These are phyloP conservation scores for Diplazon laetatorius DNA, from an alignment of 2,888 invertebrate species.

Conservation along the genomic window DNA sequence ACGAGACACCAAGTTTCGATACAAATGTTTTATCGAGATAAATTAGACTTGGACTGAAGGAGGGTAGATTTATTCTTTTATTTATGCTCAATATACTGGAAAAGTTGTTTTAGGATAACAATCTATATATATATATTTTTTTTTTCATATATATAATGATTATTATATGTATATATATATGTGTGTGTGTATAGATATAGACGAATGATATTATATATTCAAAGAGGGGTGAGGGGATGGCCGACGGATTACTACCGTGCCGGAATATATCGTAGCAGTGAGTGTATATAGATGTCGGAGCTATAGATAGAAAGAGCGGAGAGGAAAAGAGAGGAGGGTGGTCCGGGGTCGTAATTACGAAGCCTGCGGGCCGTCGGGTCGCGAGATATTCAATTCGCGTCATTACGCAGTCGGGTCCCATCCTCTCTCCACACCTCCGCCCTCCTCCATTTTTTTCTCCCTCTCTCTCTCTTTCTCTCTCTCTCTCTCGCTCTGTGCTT, in stretches of 20 bases:
- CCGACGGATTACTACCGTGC: neutral
- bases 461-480: constrained; percentile 12
- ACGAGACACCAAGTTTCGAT: too few relatives aligned
- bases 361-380: constrained; percentile 45
- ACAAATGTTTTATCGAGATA: too few relatives aligned
- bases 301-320: constrained; percentile 5
- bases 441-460: neutral
- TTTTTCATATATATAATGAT: neutral
- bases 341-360: constrained; percentile 46
- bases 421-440: constrained; percentile 14
- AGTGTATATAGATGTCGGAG: neutral
- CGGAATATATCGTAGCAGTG: neutral
- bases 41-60: too few relatives aligned
- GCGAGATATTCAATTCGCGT: constrained; percentile 55
- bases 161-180: neutral
- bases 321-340: constrained; percentile 10
- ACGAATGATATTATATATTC: constrained; percentile 6
- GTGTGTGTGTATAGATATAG: neutral
- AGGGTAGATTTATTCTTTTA: too few relatives aligned
- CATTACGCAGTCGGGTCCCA: constrained; percentile 50
- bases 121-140: too few relatives aligned
- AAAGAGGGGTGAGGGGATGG: too few relatives aligned
- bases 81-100: too few relatives aligned
- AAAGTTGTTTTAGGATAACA: too few relatives aligned
- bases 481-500: constrained; percentile 14